A percentile compares a stretch with the other conserved stretches of the same genome.
phyloP scores from a whole-genome alignment of 2,797 vertebrate genomes.

The Eleutherodactylus coqui region DNA sequence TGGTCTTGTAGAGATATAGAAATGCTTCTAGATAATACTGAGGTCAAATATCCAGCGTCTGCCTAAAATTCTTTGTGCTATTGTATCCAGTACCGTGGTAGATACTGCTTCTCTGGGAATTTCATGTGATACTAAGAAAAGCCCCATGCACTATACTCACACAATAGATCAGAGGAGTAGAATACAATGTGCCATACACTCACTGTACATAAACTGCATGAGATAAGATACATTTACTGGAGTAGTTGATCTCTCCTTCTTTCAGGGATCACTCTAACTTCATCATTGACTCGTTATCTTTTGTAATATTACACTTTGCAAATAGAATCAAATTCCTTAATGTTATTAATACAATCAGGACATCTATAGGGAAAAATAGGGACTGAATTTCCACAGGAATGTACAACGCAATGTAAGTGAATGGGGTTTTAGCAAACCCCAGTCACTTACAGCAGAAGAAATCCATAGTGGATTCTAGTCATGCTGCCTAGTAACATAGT shows the following conservation, averaged over 20 bases:
- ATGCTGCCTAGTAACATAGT: no score
- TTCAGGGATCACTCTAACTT: neutral
- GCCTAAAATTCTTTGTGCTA: conserved; percentile 12
- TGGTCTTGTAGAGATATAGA: neutral
- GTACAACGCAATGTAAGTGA: no score
- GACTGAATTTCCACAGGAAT: no score
- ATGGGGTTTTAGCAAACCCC: no score
- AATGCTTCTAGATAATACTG: neutral
- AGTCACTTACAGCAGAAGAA: no score
- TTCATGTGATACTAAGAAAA: neutral
- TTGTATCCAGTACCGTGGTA: neutral
- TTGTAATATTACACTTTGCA: no score
- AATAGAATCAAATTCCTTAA: no score
- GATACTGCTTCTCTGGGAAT: neutral
- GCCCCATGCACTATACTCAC: neutral
- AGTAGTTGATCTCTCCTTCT: neutral
- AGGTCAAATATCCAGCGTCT: conserved; percentile 14
- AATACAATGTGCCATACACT: conserved; percentile 1
- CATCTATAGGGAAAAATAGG: no score
- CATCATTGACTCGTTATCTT: neutral
- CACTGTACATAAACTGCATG: neutral
- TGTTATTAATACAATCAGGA: no score
- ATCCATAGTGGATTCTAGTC: no score
- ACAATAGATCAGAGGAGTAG: neutral
- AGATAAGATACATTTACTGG: neutral